Base-by-base conservation (phyloP, 2,113 vertebrate species). In the Glaucomys volans region DNA sequence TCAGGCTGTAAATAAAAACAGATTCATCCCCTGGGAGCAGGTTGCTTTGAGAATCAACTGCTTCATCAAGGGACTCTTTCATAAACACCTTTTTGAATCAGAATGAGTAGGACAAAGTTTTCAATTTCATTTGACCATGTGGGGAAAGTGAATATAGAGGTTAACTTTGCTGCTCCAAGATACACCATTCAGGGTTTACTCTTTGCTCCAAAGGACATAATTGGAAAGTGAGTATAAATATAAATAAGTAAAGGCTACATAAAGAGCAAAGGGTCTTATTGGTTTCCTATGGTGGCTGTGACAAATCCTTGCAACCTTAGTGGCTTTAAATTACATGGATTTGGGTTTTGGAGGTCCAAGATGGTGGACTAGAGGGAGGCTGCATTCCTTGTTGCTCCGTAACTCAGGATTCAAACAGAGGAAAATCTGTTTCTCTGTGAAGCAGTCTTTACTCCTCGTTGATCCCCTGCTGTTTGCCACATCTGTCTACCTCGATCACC, bases 31-130 rank as follows among this genome's bases (percentile, higher is more conserved):
- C 67, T 69, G 67, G 50, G 40, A 82, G 11, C 17, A 76, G 47
- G 22, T 47, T 83, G 47, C 80, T 92, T 71, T 90, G 47, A 94
- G 74, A 94, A 37, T 50, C 80, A 86, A 32, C 11, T n/a, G 42
- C 40, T 28, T 74, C 26, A 75, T 75, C 18, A 35, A 57, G 4
- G 8, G 26, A 35, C 37, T 42, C n/a, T 80, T 80, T 62, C 44
- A 64, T 64, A 75, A 57, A 26, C 5, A 75, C n/a, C 18, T 37
- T 95, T 91, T 24, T 82, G 81, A 52, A 54, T 35, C 50, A 71
- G 72, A 85, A 64, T 69, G 91, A 84, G 17, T 24, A 81, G n/a
- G 18, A 52, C 28, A 79, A 67, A 11, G 22, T 20, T 88, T 94
- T 82, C 86, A 30, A 17, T 71, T 76, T 84, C 26, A 72, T 8